These are phyloP conservation scores for Pammene fasciana DNA, from an alignment of 2,888 invertebrate species.

Conservation along the genomic window DNA sequence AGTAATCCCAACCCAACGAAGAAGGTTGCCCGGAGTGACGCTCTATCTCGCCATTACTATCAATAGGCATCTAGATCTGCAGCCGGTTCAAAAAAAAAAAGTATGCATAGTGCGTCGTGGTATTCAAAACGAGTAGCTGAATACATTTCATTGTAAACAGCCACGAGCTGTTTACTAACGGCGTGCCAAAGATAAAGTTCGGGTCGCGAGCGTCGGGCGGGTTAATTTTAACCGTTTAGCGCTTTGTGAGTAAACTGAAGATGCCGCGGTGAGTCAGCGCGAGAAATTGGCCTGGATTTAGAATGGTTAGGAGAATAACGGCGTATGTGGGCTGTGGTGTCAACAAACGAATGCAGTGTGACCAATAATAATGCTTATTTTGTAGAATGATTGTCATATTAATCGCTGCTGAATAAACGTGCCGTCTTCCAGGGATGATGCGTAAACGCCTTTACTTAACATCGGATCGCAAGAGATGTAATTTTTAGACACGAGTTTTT, in stretches of 20 bases:
- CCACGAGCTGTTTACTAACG: constrained; percentile 10
- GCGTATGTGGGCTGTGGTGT: not conserved
- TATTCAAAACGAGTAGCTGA: not conserved
- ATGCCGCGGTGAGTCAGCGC: constrained; percentile 21
- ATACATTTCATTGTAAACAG: not conserved
- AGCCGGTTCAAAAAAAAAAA: no score
- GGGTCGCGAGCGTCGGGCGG: constrained; percentile 14
- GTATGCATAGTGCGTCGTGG: not conserved
- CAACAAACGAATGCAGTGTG: not conserved
- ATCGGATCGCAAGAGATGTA: no score
- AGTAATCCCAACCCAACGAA: no score
- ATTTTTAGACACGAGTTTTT: no score
- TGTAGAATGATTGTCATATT: no score
- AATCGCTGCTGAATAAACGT: no score
- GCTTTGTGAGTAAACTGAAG: constrained; percentile 29
- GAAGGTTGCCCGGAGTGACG: no score
- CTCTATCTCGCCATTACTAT: no score
- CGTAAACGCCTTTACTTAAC: no score
- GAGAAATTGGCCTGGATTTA: constrained; percentile 24
- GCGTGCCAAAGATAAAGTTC: not conserved
- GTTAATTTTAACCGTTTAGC: constrained; percentile 26
- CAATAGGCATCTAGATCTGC: no score
- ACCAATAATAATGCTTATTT: no score
- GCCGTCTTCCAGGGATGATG: no score
- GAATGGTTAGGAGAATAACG: not conserved